A percentile compares a stretch with the other conserved stretches of the same genome.
Evolutionary conservation across 2,888 invertebrate species (phyloP).

Genomic region (Eristalis tenax): DNA sequence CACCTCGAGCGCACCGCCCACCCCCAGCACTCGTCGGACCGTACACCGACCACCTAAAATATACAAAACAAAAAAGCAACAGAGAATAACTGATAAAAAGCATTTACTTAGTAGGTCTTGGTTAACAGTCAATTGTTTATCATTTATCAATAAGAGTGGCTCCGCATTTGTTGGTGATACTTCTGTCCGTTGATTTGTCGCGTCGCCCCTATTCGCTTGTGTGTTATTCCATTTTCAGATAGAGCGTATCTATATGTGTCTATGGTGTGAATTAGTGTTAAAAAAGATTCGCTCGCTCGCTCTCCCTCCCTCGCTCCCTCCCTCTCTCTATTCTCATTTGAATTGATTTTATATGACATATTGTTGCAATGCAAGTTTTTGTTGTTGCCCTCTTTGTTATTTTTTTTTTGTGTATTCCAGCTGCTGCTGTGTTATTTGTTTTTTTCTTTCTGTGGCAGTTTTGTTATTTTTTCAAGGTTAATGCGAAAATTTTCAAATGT

Average conservation of each 20-base stretch:
- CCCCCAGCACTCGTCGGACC: not conserved
- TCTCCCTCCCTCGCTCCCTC: not conserved
- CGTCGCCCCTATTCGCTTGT: not conserved
- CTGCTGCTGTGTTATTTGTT: not conserved
- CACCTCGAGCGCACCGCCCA: not conserved
- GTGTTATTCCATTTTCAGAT: not conserved
- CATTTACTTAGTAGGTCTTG: constrained; percentile 28
- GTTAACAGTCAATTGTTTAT: constrained; percentile 55
- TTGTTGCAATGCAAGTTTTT: constrained; percentile 66
- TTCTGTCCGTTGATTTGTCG: constrained; percentile 29
- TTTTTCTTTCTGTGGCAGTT: constrained; percentile 10
- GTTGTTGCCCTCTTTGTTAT: not conserved
- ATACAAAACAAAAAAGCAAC: not conserved
- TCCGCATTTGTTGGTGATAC: constrained; percentile 27
- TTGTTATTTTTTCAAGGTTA: constrained; percentile 67
- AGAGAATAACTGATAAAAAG: constrained; percentile 53
- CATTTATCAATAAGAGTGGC: constrained; percentile 43
- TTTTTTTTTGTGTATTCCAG: not conserved
- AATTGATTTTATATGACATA: constrained; percentile 47
- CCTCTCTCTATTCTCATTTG: constrained; percentile 6
- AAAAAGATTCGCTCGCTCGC: not conserved
- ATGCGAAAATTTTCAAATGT: constrained; percentile 67
- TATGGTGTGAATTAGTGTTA: constrained; percentile 15
- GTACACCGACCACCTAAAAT: constrained; percentile 12
- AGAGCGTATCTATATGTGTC: constrained; percentile 2